Evolutionary conservation across 2,797 vertebrate genomes (phyloP).

Genomic region (Gymnodraco acuticeps): DNA sequence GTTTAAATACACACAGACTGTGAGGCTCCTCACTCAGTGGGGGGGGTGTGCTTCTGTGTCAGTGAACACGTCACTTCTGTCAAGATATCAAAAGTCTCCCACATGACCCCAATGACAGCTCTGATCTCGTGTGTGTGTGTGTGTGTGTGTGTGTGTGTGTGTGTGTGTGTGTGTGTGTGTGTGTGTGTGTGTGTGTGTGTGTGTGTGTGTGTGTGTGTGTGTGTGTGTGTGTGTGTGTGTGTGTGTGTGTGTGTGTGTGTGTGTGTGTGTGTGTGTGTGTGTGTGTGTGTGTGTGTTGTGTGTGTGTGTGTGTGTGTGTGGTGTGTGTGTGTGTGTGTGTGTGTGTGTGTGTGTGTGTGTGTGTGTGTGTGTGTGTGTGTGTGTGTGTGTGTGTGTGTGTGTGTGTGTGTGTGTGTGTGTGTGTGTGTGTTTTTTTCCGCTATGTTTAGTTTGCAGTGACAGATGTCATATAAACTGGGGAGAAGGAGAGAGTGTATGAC

Average conservation of each 20-base stretch:
- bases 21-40: conserved; percentile 18
- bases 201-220: conserved; percentile 6
- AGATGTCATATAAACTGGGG: conserved; percentile 16
- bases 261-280: conserved; percentile 10
- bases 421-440: conserved; percentile 18
- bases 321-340: conserved; percentile 10
- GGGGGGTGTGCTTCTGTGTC: conserved; percentile 50
- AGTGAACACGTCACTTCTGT: conserved; percentile 64
- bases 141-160: conserved; percentile 7
- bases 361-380: conserved; percentile 11
- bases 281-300: conserved; percentile 6
- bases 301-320: too few relatives aligned
- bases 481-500: background rate
- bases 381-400: background rate
- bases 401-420: conserved; percentile 9
- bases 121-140: conserved; percentile 24
- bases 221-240: conserved; percentile 1
- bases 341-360: background rate
- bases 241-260: background rate
- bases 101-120: conserved; percentile 58
- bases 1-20: conserved; percentile 27
- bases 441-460: conserved; percentile 44
- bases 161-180: conserved; percentile 6
- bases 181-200: conserved; percentile 2
- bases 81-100: conserved; percentile 62